Percentiles rank a stretch among this genome's conserved stretches.
phyloP scores from a whole-genome alignment of 2,888 invertebrate species.

The Linyphia triangularis region DNA sequence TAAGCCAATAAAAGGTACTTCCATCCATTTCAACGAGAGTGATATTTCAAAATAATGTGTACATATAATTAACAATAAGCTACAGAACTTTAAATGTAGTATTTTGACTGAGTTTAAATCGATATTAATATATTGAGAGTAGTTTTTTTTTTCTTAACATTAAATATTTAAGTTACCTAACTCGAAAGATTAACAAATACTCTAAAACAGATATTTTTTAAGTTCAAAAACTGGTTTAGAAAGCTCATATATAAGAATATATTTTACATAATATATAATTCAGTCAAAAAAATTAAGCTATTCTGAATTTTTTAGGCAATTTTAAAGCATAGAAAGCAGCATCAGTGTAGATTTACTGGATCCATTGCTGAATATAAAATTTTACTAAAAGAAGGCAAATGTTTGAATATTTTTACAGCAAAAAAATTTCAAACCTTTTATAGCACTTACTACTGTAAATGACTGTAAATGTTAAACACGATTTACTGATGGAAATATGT shows the following conservation, averaged over 20 bases:
- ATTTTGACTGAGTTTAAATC: not conserved
- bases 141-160: too few species aligned
- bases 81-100: not conserved
- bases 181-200: too few species aligned
- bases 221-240: too few species aligned
- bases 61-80: not conserved
- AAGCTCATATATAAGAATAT: too few species aligned
- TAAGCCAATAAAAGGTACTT: not conserved
- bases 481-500: constrained; percentile 17
- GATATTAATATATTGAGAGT: too few species aligned
- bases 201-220: too few species aligned
- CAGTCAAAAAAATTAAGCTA: too few species aligned
- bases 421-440: constrained; percentile 20
- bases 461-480: constrained; percentile 1
- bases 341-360: not conserved
- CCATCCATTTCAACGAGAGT: not conserved
- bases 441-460: constrained; percentile 18
- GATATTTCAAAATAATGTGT: not conserved
- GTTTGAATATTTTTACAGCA: constrained; percentile 32
- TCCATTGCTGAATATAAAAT: not conserved
- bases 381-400: not conserved
- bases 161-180: too few species aligned
- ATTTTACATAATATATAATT: too few species aligned
- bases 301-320: not conserved
- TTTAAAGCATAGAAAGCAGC: not conserved